These are phyloP conservation scores for Ceraclea dissimilis DNA, from an alignment of 2,888 invertebrate genomes.

Conservation along the genomic window DNA sequence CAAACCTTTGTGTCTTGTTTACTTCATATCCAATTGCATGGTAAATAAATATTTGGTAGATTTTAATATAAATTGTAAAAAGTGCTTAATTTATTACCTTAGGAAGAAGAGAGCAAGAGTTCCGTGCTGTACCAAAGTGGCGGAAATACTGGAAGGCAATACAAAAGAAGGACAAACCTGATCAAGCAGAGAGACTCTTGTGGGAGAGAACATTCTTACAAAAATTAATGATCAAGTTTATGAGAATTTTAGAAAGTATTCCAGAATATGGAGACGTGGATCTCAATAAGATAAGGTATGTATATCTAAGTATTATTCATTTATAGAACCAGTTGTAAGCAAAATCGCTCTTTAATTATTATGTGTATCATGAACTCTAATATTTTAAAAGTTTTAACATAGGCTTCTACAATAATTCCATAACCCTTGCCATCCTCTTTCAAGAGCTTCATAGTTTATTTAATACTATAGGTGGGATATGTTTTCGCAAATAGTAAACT, in stretches of 20 bases:
- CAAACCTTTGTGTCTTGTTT: too few relatives aligned
- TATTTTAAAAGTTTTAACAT: neutral
- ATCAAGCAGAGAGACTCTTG: constrained; percentile 57
- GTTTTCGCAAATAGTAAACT: too few relatives aligned
- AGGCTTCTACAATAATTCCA: too few relatives aligned
- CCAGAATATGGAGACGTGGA: constrained; percentile 54
- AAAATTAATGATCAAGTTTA: constrained; percentile 80
- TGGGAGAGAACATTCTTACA: constrained; percentile 86
- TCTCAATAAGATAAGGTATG: constrained; percentile 46
- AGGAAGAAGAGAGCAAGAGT: constrained; percentile 79
- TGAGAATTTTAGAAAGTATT: constrained; percentile 70
- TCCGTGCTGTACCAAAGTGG: constrained; percentile 82
- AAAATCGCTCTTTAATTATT: neutral
- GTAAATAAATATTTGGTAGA: too few relatives aligned
- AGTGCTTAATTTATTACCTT: too few relatives aligned
- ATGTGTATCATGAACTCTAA: neutral
- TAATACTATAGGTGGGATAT: too few relatives aligned
- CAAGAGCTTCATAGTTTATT: too few relatives aligned
- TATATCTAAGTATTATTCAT: too few relatives aligned
- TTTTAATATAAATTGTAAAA: too few relatives aligned
- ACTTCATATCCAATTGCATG: too few relatives aligned
- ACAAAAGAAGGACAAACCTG: constrained; percentile 74
- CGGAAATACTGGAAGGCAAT: constrained; percentile 86
- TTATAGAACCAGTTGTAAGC: too few relatives aligned
- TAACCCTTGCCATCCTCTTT: too few relatives aligned